Conservation (phyloP, 35 echinoderm and acorn worm genomes). For the Lytechinus pictus region DNA sequence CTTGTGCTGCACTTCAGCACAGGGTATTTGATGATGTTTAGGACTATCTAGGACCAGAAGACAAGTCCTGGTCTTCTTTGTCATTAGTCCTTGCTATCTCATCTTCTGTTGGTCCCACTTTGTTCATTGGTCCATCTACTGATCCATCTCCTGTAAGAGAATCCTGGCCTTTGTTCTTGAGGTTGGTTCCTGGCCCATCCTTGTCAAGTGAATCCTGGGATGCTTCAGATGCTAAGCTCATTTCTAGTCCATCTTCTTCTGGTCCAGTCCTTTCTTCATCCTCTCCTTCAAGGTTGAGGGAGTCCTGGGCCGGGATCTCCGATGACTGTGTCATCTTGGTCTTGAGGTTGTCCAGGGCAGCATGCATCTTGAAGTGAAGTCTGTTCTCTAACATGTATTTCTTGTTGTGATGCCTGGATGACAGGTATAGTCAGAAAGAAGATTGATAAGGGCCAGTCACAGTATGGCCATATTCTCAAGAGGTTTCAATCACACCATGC, state of each 20-base stretch:
- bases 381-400: conserved; percentile 86
- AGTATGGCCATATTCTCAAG: no score
- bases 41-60: not conserved
- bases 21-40: not conserved
- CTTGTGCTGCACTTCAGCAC: not conserved
- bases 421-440: no score
- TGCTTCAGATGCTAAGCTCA: not conserved
- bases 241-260: conserved; percentile 31
- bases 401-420: conserved; percentile 73
- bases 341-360: conserved; percentile 79
- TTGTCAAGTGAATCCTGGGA: conserved; percentile 16
- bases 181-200: not conserved
- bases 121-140: no score
- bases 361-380: conserved; percentile 92
- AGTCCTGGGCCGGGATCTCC: not conserved
- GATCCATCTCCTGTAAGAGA: not conserved
- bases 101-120: not conserved
- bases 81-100: not conserved
- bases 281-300: conserved; percentile 31
- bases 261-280: not conserved
- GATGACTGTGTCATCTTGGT: conserved; percentile 34
- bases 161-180: no score
- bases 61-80: not conserved
- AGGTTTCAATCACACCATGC: no score
- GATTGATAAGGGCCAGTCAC: no score